phyloP scores from a whole-genome alignment of 2,888 invertebrate species.

The Drosophila monieri region DNA sequence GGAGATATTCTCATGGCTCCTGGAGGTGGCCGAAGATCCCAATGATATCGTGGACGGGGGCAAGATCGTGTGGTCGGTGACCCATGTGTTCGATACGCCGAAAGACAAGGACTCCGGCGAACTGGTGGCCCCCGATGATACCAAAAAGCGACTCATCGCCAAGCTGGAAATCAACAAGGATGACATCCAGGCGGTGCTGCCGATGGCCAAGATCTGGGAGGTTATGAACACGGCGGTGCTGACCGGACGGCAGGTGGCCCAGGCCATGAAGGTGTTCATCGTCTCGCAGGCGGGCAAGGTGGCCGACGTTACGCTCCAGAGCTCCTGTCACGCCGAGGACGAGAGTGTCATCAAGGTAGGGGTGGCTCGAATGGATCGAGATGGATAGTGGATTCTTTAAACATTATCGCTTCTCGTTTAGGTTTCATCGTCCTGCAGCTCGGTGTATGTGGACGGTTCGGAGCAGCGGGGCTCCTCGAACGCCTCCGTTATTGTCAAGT shows the following conservation, averaged over 20 bases:
- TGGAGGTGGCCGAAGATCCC: slow-evolving; percentile 93
- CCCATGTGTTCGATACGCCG: slow-evolving; percentile 88
- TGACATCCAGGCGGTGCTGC: slow-evolving; percentile 96
- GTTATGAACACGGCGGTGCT: slow-evolving; percentile 97
- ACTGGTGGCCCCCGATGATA: slow-evolving; percentile 81
- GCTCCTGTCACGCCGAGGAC: slow-evolving; percentile 97
- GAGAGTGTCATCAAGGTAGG: slow-evolving; percentile 96
- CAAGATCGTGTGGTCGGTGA: slow-evolving; percentile 93
- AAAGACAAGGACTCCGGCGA: slow-evolving; percentile 80
- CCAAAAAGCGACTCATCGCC: slow-evolving; percentile 89
- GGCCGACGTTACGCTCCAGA: slow-evolving; percentile 96
- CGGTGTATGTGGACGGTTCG: slow-evolving; percentile 97
- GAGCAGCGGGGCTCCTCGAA: slow-evolving; percentile 97
- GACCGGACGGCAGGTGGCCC: slow-evolving; percentile 96
- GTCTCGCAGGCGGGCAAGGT: slow-evolving; percentile 97
- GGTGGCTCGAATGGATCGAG: neutral
- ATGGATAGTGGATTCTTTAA: neutral
- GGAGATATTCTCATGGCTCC: slow-evolving; percentile 95
- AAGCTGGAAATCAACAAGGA: slow-evolving; percentile 96
- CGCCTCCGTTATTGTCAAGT: slow-evolving; percentile 96
- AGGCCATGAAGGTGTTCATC: slow-evolving; percentile 97
- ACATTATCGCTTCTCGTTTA: slow-evolving; percentile 78
- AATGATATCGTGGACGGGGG: slow-evolving; percentile 92
- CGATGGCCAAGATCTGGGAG: slow-evolving; percentile 98
- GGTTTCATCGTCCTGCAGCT: slow-evolving; percentile 98